Base-by-base conservation (phyloP, 2,797 vertebrate genomes). In the Fistularia commersonii region DNA sequence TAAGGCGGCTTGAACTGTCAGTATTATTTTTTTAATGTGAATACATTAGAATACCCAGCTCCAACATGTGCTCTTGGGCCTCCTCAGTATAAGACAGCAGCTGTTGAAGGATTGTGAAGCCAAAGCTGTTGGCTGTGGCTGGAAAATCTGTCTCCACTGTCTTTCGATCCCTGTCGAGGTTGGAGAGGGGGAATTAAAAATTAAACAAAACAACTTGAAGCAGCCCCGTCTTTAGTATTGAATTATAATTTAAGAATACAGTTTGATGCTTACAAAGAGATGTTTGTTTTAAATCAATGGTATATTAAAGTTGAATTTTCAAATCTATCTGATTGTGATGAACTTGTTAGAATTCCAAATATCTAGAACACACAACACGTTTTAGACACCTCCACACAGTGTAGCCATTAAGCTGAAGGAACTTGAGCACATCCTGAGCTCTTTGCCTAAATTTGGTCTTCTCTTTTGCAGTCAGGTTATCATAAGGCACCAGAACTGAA, bases 361-460 rank as follows among this genome's bases (percentile, higher is more conserved):
- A 23, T 23, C 23, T 2, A 23, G 23, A 23, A 23, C 23, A 23
- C 23, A 23, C 23, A 23, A 6, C 44, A 42, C 41, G 54, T 7
- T 61, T 32, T 45, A 31, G 69, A 57, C 79, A 94, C 96, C 96
- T 95, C 84, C 93, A 94, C 51, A 98, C 93, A 5, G 85, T 90
- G 74, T 92, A 98, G 47, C 96, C 94, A 54, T 93, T 98, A 48
- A 98, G 93, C 77, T 93, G 92, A 31, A 98, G 78, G 74, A 97
- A 98, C 82, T 95, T 98, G 52, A 98, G 90, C 64, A 96, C 89
- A 66, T 97, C 95, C 51, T 95, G 93, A 8, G 95, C 95, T 83
- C 91, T 92, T 45, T 95, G 94, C 80, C 93, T 81, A 54, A 95
- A 93, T 76, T 93, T 93, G 42, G 82, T 90, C 87, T 96, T 95